Evolutionary conservation across 2,888 invertebrate species (phyloP).

Genomic region (Drosophila kuntzei): DNA sequence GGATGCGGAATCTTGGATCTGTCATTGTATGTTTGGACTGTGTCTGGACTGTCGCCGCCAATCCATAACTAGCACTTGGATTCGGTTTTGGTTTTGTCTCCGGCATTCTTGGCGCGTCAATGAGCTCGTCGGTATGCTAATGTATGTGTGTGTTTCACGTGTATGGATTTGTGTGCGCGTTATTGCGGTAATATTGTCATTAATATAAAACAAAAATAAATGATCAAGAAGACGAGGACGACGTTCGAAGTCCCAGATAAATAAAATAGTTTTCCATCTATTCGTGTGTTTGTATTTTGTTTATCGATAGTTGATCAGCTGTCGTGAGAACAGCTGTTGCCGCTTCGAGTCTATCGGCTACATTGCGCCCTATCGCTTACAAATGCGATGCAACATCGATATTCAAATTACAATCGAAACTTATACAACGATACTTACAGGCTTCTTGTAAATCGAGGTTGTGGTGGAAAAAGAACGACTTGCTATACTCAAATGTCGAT

Average conservation of each 20-base stretch:
- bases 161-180: slow-evolving; percentile 8
- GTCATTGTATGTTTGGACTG: slow-evolving; percentile 85
- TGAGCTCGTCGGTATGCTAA: slow-evolving; percentile 40
- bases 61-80: slow-evolving; percentile 14
- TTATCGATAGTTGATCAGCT: slow-evolving; percentile 56
- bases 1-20: slow-evolving; percentile 90
- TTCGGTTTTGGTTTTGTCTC: slow-evolving; percentile 36
- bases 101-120: slow-evolving; percentile 35
- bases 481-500: slow-evolving; percentile 74
- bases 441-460: slow-evolving; percentile 58
- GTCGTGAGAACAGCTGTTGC: slow-evolving; percentile 33
- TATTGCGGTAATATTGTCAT: slow-evolving; percentile 22
- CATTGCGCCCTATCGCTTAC: neutral
- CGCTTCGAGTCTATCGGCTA: neutral
- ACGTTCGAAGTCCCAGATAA: slow-evolving; percentile 13
- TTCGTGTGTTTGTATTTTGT: slow-evolving; percentile 16
- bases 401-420: neutral
- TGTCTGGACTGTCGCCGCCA: neutral
- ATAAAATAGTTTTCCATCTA: slow-evolving; percentile 19
- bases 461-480: slow-evolving; percentile 65
- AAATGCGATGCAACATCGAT: neutral
- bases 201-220: neutral
- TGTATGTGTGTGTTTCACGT: slow-evolving; percentile 2
- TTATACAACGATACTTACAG: slow-evolving; percentile 40
- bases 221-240: slow-evolving; percentile 6